Evolutionary conservation across 1,140 invertebrate species (phyloP), one percentile per base, ranked within the genome.

Genomic region (Drosophila funebris): DNA sequence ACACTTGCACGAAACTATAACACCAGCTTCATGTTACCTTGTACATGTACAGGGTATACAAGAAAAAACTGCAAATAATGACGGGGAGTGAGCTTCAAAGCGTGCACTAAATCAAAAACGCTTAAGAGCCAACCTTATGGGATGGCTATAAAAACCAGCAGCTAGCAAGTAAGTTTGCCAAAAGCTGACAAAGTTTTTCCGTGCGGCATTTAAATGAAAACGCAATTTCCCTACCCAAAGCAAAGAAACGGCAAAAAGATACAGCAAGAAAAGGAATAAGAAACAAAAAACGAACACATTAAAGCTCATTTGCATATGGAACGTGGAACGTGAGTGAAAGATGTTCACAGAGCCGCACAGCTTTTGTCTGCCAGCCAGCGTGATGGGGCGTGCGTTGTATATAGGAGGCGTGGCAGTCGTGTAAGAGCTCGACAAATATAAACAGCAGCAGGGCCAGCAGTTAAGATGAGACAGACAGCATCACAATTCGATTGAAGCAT

Each of bases 261-360:
- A 31, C 46, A 66, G 43, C 13, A 54, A 44, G 48, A 11, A 44
- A 37, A 64, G 27, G 6, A 18, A 43, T n/a, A 67, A 63, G 54
- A 41, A 57, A 44, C 43, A 52, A 44, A 56, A 53, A 16, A 46
- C 37, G 52, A 66, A 56, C 83, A 87, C 64, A 41, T 87, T 88
- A 78, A 87, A 88, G 82, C 82, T 88, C 78, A 87, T 87, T 88
- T 87, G 78, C 82, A 87, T 87, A 88, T 61, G 78, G 46, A 18
- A 67, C 78, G 57, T 31, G 41, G 29, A 56, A 67, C 78, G 57
- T 74, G 73, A 60, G 61, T 52, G 73, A 60, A 56, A 66, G 69
- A 67, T 50, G 64, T 68, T 46, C 69, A 22, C 13, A 22, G 24
- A 22, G 14, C n/a, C 22, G 3, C 33, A 44, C 52, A 31, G 37